Evolutionary conservation across 2,888 invertebrate genomes (phyloP), one percentile per base, ranked within the genome.

Genomic region (Cephus spinipes): DNA sequence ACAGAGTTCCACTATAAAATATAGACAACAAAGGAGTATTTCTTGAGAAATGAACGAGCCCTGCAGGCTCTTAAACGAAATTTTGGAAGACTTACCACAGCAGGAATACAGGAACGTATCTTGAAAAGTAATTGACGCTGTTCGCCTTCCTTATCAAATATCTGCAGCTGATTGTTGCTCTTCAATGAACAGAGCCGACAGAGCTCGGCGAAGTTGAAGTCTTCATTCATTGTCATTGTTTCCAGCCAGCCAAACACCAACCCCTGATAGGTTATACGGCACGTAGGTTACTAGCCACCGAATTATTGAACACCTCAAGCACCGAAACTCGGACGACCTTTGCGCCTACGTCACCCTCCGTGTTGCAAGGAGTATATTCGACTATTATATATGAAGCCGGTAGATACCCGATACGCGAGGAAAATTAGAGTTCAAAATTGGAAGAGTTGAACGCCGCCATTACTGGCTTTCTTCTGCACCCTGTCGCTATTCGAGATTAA

Each of bases 121-220:
- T 95, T 95, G 90, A 94, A 95, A 79, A 95, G 92, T 84, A 95
- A 92, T 92, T 95, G 95, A 85, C 95, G 92, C 90, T 95, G 95
- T 89, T 95, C 95, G 76, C 95, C 94, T 90, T 95, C 95, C 90
- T 95, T 94, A 89, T 95, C 95, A 90, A 95, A 95, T 89, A 95
- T 94, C 90, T 95, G 94, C 85, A 95, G 93, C 90, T 95, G 93
- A 85, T 95, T 94, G 83, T 94, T 95, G 89, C 94, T 94, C 92
- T 94, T 95, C 85, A 95, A 92, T 85, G 95, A 94, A 91, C 95
- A 95, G 84, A 95, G 93, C 89, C 95, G 93, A 91, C 95, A 95
- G 85, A 95, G 93, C 92, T 95, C 95, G 83, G 94, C 93, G 92
- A 95, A 95, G 92, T 94, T 95, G 88, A 95, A 94, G 92, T 94